Percentiles rank a stretch among this genome's conserved stretches.
phyloP scores from a whole-genome alignment of 2,113 vertebrate species.

The Heliornis fulica region DNA sequence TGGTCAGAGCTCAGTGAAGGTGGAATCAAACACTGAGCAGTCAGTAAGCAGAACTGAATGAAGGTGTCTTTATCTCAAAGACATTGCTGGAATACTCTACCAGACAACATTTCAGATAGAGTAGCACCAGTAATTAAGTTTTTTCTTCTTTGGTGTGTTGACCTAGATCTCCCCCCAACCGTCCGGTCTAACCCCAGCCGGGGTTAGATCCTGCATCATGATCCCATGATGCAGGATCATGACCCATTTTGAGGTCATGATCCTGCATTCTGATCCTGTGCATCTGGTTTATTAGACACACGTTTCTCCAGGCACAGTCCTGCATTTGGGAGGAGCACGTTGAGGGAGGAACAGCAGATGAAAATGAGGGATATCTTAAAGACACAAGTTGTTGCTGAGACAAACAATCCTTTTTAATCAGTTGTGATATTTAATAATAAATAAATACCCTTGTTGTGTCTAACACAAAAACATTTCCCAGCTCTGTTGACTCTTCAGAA shows the following conservation, averaged over 20 bases:
- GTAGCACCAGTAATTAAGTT: not conserved
- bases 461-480: not conserved
- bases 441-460: not conserved
- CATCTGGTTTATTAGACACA: not conserved
- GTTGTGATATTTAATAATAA: not conserved
- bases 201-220: too few relatives aligned
- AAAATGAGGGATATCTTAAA: not conserved
- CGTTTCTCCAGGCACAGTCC: not conserved
- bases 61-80: not conserved
- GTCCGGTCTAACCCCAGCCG: fast-evolving
- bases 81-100: not conserved
- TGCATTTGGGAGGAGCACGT: not conserved
- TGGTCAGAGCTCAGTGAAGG: not conserved
- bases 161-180: not conserved
- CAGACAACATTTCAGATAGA: not conserved
- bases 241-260: not conserved
- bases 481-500: not conserved
- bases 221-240: too few relatives aligned
- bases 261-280: not conserved
- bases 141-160: not conserved
- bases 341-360: not conserved
- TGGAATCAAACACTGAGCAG: not conserved
- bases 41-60: not conserved
- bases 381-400: not conserved
- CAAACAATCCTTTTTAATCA: not conserved